Evolutionary conservation across 2,113 vertebrate genomes (phyloP).

Genomic region (Marmota flaviventris): DNA sequence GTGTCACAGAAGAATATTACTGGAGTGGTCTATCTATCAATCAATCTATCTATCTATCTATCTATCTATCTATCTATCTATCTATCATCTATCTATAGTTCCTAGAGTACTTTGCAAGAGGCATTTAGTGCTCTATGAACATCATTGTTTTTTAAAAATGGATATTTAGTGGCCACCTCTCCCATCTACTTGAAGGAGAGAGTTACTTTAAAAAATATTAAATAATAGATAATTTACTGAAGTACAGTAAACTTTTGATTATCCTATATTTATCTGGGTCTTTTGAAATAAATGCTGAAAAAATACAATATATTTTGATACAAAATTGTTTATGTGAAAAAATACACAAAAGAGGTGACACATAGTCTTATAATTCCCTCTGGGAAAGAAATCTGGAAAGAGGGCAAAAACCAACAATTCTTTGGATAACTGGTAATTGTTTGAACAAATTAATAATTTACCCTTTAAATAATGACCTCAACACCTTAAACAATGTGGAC

Average conservation of each 20-base stretch:
- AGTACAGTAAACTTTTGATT: neutral
- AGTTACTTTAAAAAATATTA: neutral
- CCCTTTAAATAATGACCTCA: conserved; percentile 43
- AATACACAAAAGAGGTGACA: neutral
- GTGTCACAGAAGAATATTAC: neutral
- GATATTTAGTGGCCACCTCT: neutral
- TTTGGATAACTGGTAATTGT: neutral
- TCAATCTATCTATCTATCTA: too few relatives aligned
- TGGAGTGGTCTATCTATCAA: too few relatives aligned
- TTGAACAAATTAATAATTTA: conserved; percentile 31
- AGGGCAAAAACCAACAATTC: neutral
- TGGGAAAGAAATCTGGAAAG: conserved; percentile 1
- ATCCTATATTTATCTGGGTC: neutral
- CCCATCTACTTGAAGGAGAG: neutral
- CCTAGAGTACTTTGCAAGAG: neutral
- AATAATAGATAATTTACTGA: neutral
- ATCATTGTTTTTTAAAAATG: neutral
- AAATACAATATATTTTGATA: neutral
- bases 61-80: too few relatives aligned
- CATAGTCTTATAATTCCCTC: neutral
- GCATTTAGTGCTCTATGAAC: neutral
- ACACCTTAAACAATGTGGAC: neutral
- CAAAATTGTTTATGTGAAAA: conserved; percentile 20
- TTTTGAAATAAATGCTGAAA: conserved; percentile 34
- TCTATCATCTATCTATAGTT: neutral